Base-by-base conservation (phyloP, 2,797 vertebrate species). In the Coregonus sp. region DNA sequence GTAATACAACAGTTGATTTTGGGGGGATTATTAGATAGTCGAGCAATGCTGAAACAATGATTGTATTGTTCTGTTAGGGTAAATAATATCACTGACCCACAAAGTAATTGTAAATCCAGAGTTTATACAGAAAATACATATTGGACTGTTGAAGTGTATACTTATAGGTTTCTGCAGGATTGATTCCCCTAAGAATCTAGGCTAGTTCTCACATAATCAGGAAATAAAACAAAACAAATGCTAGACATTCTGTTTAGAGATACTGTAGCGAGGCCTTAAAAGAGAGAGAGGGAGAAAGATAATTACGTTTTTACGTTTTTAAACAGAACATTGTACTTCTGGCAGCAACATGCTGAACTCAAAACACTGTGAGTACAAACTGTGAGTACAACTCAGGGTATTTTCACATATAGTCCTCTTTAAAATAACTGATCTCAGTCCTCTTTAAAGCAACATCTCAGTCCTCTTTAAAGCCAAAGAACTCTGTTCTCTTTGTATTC, bases 31-130 rank as follows among this genome's bases (percentile, higher is more conserved):
- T 68, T 68, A 68, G 31, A 37, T 35, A 6, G 33, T 54, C 5
- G 0, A 71, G 52, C 18, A 54, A 51, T 69, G 68, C 6, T 14
- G 75, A 54, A 54, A 37, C 25, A 50, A 61, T 81, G n/a, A 68
- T 50, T 74, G n/a, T 33, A 50, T 72, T 80, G 70, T 74, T 84
- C 40, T 52, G 37, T 66, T 29, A 9, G 18, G 40, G 31, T 67
- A 4, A 65, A 80, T 78, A 76, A 81, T 71, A 79, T 82, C 59
- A 77, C 9, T 70, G n/a, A 18, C 37, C 35, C 61, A 74, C 56
- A 80, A 56, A 56, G 52, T 59, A n/a, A 59, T 37, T 40, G 40
- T 20, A 81, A 77, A 77, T 78, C 33, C 54, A 51, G 65, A 73
- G 54, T 75, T 47, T 63, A 78, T 59, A 5, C 74, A 35, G 18